phyloP scores from a whole-genome alignment of 2,113 vertebrate species.

The Helogale parvula region DNA sequence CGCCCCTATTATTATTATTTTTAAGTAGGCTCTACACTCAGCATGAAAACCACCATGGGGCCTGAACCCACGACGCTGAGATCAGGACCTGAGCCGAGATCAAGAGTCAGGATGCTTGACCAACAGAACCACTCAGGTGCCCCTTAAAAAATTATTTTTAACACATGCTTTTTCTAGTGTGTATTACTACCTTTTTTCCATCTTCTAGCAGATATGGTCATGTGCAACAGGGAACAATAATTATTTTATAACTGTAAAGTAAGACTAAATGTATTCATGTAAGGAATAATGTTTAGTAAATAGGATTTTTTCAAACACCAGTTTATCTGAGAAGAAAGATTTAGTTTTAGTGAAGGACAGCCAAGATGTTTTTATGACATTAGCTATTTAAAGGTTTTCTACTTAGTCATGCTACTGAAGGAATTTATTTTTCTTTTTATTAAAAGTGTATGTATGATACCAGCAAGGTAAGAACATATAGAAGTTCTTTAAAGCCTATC shows the following conservation, averaged over 20 bases:
- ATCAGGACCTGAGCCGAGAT: no score
- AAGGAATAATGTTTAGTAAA: neutral
- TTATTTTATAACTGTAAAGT: neutral
- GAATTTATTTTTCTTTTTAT: neutral
- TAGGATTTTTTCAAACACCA: neutral
- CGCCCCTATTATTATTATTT: neutral
- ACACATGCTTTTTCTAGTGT: neutral
- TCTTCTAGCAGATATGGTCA: neutral
- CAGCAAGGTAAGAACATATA: neutral
- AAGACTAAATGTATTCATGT: neutral
- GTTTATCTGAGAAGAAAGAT: conserved; percentile 27
- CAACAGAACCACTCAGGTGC: no score
- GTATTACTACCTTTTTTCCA: neutral
- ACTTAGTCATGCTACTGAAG: neutral
- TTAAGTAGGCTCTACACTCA: neutral
- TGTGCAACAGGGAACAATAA: neutral
- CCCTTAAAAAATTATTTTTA: neutral
- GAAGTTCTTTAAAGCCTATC: neutral
- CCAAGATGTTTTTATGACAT: neutral
- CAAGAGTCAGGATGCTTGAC: no score
- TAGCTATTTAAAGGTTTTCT: neutral
- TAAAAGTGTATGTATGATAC: neutral
- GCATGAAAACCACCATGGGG: no score
- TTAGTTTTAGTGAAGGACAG: neutral
- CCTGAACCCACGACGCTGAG: no score